phyloP scores from a whole-genome alignment of 1,140 invertebrate genomes.

The Aradophagus sp. region DNA sequence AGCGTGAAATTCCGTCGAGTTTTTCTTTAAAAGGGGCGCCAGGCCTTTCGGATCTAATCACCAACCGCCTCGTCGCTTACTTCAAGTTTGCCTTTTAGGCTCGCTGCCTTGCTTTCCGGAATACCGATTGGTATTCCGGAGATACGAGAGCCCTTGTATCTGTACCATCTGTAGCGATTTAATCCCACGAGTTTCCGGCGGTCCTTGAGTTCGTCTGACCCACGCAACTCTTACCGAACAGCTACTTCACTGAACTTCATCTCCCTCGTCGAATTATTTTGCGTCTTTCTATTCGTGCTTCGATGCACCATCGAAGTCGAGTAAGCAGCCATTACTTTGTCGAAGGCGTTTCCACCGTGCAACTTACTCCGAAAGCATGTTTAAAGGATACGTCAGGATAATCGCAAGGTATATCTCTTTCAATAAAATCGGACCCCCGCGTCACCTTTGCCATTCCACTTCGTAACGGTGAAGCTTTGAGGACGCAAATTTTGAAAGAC shows the following conservation, averaged over 20 bases:
- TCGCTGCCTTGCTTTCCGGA: constrained; percentile 39
- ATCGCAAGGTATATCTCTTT: constrained; percentile 28
- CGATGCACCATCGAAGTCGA: constrained; percentile 41
- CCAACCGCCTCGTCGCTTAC: constrained; percentile 39
- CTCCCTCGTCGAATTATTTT: constrained; percentile 68
- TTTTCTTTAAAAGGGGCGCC: constrained; percentile 33
- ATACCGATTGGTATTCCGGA: constrained; percentile 69
- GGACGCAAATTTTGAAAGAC: no score
- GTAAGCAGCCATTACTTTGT: constrained; percentile 55
- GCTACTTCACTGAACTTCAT: constrained; percentile 64
- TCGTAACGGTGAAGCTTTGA: constrained; percentile 6
- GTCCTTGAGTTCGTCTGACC: constrained; percentile 46
- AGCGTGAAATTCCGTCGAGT: constrained; percentile 44
- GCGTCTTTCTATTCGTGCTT: constrained; percentile 49
- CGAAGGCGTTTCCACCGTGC: constrained; percentile 33
- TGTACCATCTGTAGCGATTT: constrained; percentile 68
- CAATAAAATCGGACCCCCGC: constrained; percentile 16
- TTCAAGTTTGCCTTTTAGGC: constrained; percentile 56
- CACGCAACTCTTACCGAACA: constrained; percentile 46
- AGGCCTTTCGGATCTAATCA: constrained; percentile 44
- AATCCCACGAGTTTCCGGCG: constrained; percentile 64
- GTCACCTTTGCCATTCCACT: constrained; percentile 21
- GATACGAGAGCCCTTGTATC: constrained; percentile 63
- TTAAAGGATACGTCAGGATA: constrained; percentile 32
- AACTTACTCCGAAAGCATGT: constrained; percentile 27